Percentiles rank a stretch among this genome's conserved stretches.
These are phyloP conservation scores for Apteryx owenii DNA, from an alignment of 2,113 vertebrate species.

Conservation along the genomic window DNA sequence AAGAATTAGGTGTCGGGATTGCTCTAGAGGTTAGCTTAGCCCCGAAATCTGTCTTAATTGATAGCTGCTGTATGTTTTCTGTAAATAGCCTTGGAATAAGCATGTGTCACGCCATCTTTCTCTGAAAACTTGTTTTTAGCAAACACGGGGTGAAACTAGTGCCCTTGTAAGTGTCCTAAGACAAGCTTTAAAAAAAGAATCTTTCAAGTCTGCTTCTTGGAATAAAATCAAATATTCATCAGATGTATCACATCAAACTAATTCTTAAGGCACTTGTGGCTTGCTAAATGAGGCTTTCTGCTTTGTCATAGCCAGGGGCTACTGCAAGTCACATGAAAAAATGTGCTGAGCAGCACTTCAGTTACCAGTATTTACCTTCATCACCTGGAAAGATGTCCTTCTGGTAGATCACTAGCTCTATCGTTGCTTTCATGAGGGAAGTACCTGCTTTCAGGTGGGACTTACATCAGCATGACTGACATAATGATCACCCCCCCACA, in stretches of 20 bases:
- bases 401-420: not conserved
- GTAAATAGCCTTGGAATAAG: not conserved
- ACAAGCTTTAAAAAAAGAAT: not conserved
- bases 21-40: not conserved
- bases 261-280: not conserved
- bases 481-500: not conserved
- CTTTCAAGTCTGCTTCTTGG: not conserved
- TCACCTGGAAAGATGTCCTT: not conserved
- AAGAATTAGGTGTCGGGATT: not conserved
- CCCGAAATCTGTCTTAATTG: not conserved
- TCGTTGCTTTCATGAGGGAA: fast-evolving
- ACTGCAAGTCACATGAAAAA: not conserved
- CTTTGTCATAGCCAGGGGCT: not conserved
- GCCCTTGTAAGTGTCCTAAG: not conserved
- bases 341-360: not conserved
- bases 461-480: fast-evolving
- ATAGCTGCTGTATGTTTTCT: not conserved
- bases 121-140: not conserved
- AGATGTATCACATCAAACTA: not conserved
- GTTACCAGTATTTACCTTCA: not conserved
- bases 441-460: fast-evolving
- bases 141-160: fast-evolving
- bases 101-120: fast-evolving
- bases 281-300: not conserved
- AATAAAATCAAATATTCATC: not conserved